A percentile compares a stretch with the other conserved stretches of the same genome.
These are phyloP conservation scores for Hucho hucho DNA, from an alignment of 2,113 vertebrate genomes.

Conservation along the genomic window DNA sequence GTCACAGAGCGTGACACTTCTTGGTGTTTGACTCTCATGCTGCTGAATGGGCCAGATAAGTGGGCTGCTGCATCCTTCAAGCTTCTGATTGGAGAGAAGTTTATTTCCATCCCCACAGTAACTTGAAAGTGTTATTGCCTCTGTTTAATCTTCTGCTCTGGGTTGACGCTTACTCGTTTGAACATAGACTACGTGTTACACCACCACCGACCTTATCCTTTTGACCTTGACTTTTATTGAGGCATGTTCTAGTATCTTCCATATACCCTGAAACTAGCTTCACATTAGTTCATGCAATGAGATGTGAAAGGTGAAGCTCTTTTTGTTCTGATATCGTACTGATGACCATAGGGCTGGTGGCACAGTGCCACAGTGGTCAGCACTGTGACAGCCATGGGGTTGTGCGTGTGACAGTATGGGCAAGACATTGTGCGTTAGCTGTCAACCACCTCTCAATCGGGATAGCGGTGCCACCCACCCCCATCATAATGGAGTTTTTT, in stretches of 20 bases:
- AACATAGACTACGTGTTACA: not conserved
- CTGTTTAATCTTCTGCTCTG: not conserved
- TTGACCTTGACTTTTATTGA: no score
- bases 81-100: not conserved
- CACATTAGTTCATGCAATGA: no score
- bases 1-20: constrained; percentile 42
- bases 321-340: no score
- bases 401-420: not conserved
- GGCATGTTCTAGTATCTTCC: no score
- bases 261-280: no score
- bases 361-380: no score
- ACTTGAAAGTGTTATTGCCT: not conserved
- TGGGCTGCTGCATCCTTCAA: constrained; percentile 2
- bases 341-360: no score
- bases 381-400: no score
- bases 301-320: no score
- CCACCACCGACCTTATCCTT: no score
- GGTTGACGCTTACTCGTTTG: not conserved
- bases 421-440: not conserved
- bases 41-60: constrained; percentile 29
- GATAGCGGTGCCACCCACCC: no score
- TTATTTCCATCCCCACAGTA: constrained; percentile 24
- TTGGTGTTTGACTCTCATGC: constrained; percentile 34
- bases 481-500: not conserved
- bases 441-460: not conserved